phyloP scores from a whole-genome alignment of 2,797 vertebrate genomes.

The Borostomias antarcticus region DNA sequence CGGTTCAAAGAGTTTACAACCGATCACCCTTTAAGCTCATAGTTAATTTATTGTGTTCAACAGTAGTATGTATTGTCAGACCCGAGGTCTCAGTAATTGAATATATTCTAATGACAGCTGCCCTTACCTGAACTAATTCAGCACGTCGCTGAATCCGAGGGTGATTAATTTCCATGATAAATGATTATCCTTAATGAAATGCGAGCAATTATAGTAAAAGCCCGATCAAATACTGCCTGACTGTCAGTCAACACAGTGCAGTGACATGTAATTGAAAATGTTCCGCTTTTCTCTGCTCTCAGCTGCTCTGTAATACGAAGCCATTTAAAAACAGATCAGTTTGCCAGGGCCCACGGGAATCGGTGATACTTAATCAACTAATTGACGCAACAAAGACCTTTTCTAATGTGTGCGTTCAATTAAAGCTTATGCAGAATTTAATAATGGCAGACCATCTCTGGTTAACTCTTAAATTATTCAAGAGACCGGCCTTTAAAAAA shows the following conservation, averaged over 20 bases:
- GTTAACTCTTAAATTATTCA: slow-evolving; percentile 78
- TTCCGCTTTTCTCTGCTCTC: slow-evolving; percentile 69
- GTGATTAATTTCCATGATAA: slow-evolving; percentile 81
- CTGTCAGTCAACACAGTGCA: slow-evolving; percentile 83
- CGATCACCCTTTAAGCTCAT: too few species aligned
- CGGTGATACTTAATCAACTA: slow-evolving; percentile 91
- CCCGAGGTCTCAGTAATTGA: slow-evolving; percentile 51
- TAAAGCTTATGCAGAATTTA: slow-evolving; percentile 75
- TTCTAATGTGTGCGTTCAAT: slow-evolving; percentile 75
- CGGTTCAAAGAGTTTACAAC: too few species aligned
- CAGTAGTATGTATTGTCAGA: slow-evolving; percentile 6
- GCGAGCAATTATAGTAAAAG: slow-evolving; percentile 95
- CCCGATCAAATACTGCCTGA: slow-evolving; percentile 82
- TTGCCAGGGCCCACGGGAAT: slow-evolving; percentile 81
- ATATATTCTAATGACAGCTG: slow-evolving; percentile 55
- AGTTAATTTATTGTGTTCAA: slow-evolving; percentile 13
- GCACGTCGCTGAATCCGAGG: slow-evolving; percentile 62
- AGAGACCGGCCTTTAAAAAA: slow-evolving; percentile 11
- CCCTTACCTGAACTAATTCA: slow-evolving; percentile 42
- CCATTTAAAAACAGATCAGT: slow-evolving; percentile 83
- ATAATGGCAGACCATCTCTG: slow-evolving; percentile 71
- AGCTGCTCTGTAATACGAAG: slow-evolving; percentile 83
- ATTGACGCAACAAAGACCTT: slow-evolving; percentile 90
- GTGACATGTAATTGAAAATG: slow-evolving; percentile 90
- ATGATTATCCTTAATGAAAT: slow-evolving; percentile 87